These are phyloP conservation scores for Melieria picta DNA, from an alignment of 2,888 invertebrate species.

Conservation along the genomic window DNA sequence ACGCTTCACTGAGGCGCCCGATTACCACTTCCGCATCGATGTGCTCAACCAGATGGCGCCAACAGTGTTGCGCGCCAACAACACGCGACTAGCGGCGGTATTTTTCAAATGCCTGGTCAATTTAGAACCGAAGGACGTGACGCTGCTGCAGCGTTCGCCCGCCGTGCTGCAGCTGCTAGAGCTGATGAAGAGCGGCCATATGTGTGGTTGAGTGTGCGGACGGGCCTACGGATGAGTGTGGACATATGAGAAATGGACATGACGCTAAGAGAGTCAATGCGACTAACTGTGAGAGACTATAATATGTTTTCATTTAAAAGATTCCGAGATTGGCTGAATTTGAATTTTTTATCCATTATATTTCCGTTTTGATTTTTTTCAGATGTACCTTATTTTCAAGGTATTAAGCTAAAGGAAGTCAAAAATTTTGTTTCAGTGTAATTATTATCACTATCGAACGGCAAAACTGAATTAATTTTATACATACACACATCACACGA, in stretches of 20 bases:
- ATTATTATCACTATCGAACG: slow-evolving; percentile 13
- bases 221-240: not conserved
- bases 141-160: slow-evolving; percentile 33
- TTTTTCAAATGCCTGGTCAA: slow-evolving; percentile 44
- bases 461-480: no score
- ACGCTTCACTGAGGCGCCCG: slow-evolving; percentile 37
- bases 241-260: no score
- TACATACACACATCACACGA: no score
- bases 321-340: no score
- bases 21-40: slow-evolving; percentile 45
- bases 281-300: no score
- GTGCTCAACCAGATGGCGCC: slow-evolving; percentile 43
- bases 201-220: slow-evolving; percentile 10
- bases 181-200: slow-evolving; percentile 36
- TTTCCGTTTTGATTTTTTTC: no score
- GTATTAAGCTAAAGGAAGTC: no score
- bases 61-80: slow-evolving; percentile 38
- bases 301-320: no score
- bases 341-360: no score
- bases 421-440: no score
- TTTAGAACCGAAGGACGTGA: slow-evolving; percentile 39
- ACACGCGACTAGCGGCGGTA: slow-evolving; percentile 36
- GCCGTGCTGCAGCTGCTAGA: slow-evolving; percentile 40
- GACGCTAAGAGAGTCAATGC: no score
- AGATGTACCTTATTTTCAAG: no score